Evolutionary conservation across 2,797 vertebrate species (phyloP).

Genomic region (Cottoperca gobio): DNA sequence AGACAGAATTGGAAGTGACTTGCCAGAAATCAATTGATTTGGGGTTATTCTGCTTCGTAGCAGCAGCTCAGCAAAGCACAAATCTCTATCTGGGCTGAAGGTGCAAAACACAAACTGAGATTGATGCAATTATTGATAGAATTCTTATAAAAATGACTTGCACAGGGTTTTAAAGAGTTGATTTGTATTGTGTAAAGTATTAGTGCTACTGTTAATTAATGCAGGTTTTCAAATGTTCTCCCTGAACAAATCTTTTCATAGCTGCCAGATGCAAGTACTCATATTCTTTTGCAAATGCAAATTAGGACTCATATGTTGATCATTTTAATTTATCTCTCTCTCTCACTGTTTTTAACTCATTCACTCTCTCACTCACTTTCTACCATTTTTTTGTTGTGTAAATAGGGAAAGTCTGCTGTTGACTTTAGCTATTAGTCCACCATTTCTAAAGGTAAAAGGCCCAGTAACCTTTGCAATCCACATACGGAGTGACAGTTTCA

Average conservation of each 20-base stretch:
- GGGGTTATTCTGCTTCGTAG: not conserved
- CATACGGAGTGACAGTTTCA: slow-evolving; percentile 36
- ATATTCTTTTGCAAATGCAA: slow-evolving; percentile 25
- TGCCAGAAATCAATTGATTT: not conserved
- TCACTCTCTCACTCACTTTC: slow-evolving; percentile 4
- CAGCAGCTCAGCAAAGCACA: not conserved
- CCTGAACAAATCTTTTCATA: not conserved
- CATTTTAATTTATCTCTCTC: slow-evolving; percentile 5
- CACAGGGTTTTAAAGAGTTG: not conserved
- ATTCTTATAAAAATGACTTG: slow-evolving; percentile 21
- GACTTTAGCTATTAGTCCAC: slow-evolving; percentile 35
- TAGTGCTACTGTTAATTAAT: slow-evolving; percentile 16
- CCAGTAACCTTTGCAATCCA: slow-evolving; percentile 21
- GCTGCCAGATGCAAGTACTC: slow-evolving; percentile 25
- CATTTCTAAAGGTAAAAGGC: slow-evolving; percentile 27
- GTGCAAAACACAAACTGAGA: slow-evolving; percentile 9
- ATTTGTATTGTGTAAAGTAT: not conserved
- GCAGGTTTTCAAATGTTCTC: slow-evolving; percentile 9
- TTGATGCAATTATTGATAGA: slow-evolving; percentile 13
- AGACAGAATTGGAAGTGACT: not conserved
- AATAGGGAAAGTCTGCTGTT: slow-evolving; percentile 34
- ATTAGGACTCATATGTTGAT: slow-evolving; percentile 29
- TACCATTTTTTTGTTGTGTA: slow-evolving; percentile 42
- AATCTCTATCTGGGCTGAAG: not conserved
- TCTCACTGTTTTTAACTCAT: slow-evolving; percentile 11